Base-by-base conservation (phyloP, 2,797 vertebrate species). In the Gouania willdenowi region DNA sequence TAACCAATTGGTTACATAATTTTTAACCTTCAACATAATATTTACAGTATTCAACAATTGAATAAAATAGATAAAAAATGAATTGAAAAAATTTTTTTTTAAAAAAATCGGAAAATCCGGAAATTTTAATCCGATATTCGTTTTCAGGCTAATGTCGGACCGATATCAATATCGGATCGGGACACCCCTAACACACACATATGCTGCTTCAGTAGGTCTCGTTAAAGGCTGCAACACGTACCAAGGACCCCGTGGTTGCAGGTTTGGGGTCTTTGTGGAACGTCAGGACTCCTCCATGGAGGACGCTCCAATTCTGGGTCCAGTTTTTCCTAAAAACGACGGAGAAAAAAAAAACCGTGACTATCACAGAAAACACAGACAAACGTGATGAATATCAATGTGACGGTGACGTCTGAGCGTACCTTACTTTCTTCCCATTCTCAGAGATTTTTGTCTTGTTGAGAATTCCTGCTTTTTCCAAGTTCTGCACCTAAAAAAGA, bases 251-350 rank as follows among this genome's bases (percentile, higher is more conserved):
- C 0, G 85, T 51, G 3, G 82, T 43, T 0, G 87, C 83, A 46
- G 90, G 91, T 76, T 93, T 98, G 1, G 91, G 90, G 61, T 98
- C 95, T 75, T 95, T 97, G 79, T 97, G 94, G 84, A 98, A 98
- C 1, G 91, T 97, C 73, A 98, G 79, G 61, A 91, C 59, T 2
- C 92, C 92, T 0, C 93, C 94, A 26, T 94, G 92, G 27, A 97
- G 89, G 38, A 98, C 95, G 0, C 94, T 94, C 95, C 95, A 98
- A 0, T 94, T 95, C n/a, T 87, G 75, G 11, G 73, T 80, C 95
- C 95, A 98, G 81, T 92, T 94, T 73, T 98, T 93, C 73, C 92
- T 96, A 66, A 37, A 49, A 42, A 9, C n/a, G n/a, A n/a, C n/a
- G n/a, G 18, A 1, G 14, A 4, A 2, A 18, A 20, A 24, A 58